Base-by-base conservation (phyloP, 2,888 invertebrate genomes). In the Acleris literana region DNA sequence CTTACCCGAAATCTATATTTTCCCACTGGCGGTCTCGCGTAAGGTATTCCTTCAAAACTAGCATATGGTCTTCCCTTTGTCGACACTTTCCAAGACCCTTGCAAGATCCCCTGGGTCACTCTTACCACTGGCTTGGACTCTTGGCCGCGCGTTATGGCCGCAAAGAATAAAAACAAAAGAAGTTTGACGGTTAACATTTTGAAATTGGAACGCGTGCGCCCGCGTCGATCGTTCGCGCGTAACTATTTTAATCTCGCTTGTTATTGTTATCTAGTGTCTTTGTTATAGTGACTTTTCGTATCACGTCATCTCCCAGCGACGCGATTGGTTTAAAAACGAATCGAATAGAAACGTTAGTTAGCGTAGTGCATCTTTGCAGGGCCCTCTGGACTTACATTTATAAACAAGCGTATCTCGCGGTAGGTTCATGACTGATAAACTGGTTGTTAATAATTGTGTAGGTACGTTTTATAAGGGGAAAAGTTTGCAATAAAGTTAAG, bases 21-120 rank as follows among this genome's bases (percentile, higher is more conserved):
- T n/a, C 94, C 95, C 11, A 94, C 78, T 1, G 95, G 95, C 16
- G 95, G 94, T 60, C 93, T 81, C 0, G 95, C 95, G 74, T 95
- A 96, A 0, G 95, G 95, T 55, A 96, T 87, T 0, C 95, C 95
- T 72, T 94, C 90, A 72, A 95, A 96, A 46, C 94, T 94, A 9
- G 93, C 93, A 71, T 89, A 94, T 0, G 80, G 76, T 70, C 93
- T 77, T 22, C 92, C 88, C 54, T 86, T 84, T 1, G 84, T 80
- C 0, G 93, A 89, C 1, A 80, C 75, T 64, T 84, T 86, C 93
- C 92, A 93, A 0, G 83, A 61, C 0, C 93, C 93, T 59, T 85
- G 85, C 0, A 93, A 67, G 0, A 84, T 59, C 0, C 93, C 93
- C 61, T 87, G 80, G 2, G 81, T 71, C 0, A 91, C 80, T 63